These are phyloP conservation scores for Erpetoichthys calabaricus DNA, from an alignment of 2,797 vertebrate species.

Conservation along the genomic window DNA sequence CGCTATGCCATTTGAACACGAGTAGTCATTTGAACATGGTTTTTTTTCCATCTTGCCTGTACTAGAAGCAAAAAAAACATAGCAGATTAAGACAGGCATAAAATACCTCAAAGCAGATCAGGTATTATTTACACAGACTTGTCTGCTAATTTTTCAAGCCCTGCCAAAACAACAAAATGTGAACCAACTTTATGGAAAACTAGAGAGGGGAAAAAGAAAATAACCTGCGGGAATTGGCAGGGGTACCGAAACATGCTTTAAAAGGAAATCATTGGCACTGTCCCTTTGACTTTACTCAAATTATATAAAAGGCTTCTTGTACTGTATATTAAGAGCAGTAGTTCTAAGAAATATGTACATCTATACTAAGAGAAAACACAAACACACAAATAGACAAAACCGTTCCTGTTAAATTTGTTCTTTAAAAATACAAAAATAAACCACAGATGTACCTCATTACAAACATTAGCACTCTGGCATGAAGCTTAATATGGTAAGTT, in stretches of 20 bases:
- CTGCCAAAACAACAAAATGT: neutral
- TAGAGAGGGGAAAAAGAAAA: no score
- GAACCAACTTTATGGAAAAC: neutral
- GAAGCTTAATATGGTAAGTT: no score
- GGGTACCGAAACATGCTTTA: no score
- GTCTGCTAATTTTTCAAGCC: neutral
- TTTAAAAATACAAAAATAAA: neutral
- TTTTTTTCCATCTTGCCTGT: no score
- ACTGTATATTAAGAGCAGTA: neutral
- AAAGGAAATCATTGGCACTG: no score
- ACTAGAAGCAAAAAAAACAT: conserved; percentile 22
- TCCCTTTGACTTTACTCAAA: no score
- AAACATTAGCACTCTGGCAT: neutral
- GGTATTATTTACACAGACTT: neutral
- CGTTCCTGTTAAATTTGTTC: neutral
- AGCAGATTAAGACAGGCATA: conserved; percentile 33
- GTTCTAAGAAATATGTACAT: conserved; percentile 10
- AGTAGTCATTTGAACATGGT: no score
- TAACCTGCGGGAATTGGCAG: no score
- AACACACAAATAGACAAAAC: neutral
- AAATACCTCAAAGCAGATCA: conserved; percentile 43
- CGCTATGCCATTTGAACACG: no score
- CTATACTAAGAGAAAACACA: conserved; percentile 8
- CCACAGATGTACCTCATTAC: neutral
- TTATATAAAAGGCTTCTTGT: no score